Evolutionary conservation across 2,113 vertebrate species (phyloP).

Genomic region (Neogobius melanostomus): DNA sequence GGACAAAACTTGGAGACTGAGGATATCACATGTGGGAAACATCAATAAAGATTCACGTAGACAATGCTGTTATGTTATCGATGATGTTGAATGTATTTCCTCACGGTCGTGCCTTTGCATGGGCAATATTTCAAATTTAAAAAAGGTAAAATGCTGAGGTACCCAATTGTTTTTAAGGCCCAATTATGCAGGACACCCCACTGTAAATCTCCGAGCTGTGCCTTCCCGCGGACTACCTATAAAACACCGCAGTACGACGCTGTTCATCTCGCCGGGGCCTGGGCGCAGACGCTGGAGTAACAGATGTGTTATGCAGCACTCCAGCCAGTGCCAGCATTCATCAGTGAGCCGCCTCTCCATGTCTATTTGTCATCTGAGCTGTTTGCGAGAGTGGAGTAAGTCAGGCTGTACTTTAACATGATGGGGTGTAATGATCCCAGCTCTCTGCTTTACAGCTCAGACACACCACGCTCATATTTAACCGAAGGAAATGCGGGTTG

Average conservation of each 20-base stretch:
- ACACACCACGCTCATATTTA: conserved; percentile 10
- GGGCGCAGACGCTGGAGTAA: conserved; percentile 29
- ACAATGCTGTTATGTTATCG: too few species aligned
- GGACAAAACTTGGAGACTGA: conserved; percentile 14
- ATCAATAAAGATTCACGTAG: too few species aligned
- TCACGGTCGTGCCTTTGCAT: too few species aligned
- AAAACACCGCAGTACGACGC: conserved; percentile 4
- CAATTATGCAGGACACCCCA: too few species aligned
- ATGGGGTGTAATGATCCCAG: conserved; percentile 42
- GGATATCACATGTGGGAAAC: not conserved
- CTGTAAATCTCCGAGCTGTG: too few species aligned
- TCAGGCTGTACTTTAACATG: conserved; percentile 38
- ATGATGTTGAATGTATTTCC: too few species aligned
- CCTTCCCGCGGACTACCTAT: conserved; percentile 13
- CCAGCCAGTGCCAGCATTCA: conserved; percentile 38
- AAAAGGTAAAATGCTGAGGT: too few species aligned
- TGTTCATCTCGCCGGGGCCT: conserved; percentile 7
- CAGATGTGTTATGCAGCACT: conserved; percentile 43
- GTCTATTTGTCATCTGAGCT: conserved; percentile 42
- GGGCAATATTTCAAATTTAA: too few species aligned
- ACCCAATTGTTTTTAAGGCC: too few species aligned
- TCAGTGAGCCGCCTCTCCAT: conserved; percentile 32
- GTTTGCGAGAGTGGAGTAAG: conserved; percentile 39
- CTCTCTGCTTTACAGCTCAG: conserved; percentile 12
- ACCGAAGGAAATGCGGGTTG: conserved; percentile 11